Percentiles rank a stretch among this genome's conserved stretches.
These are phyloP conservation scores for Hassar affinis DNA, from an alignment of 2,113 vertebrate genomes.

Conservation along the genomic window DNA sequence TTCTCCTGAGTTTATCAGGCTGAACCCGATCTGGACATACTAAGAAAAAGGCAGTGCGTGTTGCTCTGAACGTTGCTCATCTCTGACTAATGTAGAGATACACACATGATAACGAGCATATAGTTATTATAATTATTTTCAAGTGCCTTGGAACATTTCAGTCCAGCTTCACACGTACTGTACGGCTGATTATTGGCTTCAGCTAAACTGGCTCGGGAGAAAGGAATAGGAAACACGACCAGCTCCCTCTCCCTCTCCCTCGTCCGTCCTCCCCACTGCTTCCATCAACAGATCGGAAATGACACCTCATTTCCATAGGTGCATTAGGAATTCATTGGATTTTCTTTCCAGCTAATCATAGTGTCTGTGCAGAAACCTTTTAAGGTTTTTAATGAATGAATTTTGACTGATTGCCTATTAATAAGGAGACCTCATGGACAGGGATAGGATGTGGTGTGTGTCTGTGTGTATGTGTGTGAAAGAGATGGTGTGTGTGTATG, in stretches of 20 bases:
- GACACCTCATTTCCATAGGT: constrained; percentile 99
- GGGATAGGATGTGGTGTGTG: constrained; percentile 70
- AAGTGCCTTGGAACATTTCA: not conserved
- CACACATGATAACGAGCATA: not conserved
- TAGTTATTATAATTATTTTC: not conserved
- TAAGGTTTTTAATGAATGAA: constrained; percentile 99
- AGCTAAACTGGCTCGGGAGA: constrained; percentile 11
- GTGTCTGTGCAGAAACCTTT: constrained; percentile 92
- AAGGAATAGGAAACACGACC: constrained; percentile 27
- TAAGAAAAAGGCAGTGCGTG: not conserved
- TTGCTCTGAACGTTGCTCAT: not conserved
- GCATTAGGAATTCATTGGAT: constrained; percentile 99
- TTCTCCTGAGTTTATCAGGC: not conserved
- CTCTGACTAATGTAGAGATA: not conserved
- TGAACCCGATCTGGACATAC: not conserved
- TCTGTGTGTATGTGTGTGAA: constrained; percentile 66
- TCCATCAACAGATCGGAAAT: constrained; percentile 86
- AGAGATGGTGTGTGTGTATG: constrained; percentile 38
- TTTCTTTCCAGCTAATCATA: constrained; percentile 97
- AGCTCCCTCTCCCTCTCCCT: constrained; percentile 32
- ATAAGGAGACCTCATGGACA: constrained; percentile 99
- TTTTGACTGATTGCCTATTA: constrained; percentile 99
- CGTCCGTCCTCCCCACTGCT: constrained; percentile 59
- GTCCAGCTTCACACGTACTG: not conserved
- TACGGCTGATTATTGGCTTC: not conserved